Conservation (phyloP, 2,113 vertebrate species). For the Oryzias javanicus region DNA sequence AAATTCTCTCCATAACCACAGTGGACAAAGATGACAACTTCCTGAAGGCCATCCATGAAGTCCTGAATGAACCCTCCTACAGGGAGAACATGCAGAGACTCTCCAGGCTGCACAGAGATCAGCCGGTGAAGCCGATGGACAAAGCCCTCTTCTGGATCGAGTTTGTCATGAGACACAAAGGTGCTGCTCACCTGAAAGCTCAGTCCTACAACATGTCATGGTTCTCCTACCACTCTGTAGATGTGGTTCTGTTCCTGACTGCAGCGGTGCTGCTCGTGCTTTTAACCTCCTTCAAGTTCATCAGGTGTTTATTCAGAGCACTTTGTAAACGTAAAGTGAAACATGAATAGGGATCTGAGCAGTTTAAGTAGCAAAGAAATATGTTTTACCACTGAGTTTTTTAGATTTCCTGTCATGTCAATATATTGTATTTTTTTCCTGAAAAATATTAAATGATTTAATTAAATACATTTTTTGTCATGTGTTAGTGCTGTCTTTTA, state of each 20-base stretch:
- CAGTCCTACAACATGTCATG: conserved; percentile 70
- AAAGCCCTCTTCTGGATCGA: conserved; percentile 75
- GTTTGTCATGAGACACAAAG: conserved; percentile 77
- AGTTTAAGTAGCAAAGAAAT: neutral
- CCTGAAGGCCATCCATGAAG: conserved; percentile 58
- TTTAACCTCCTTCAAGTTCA: conserved; percentile 1
- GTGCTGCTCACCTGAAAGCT: conserved; percentile 69
- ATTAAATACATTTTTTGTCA: too few relatives aligned
- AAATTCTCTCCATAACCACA: conserved; percentile 34
- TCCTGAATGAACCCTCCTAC: conserved; percentile 71
- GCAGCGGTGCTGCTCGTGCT: conserved; percentile 21
- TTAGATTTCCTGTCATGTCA: too few relatives aligned
- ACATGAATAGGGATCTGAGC: conserved; percentile 5
- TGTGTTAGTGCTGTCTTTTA: too few relatives aligned
- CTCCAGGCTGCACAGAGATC: conserved; percentile 71
- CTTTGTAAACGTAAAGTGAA: conserved; percentile 38
- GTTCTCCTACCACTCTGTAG: conserved; percentile 70
- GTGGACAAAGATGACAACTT: conserved; percentile 53
- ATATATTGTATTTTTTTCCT: too few relatives aligned
- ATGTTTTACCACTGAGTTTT: too few relatives aligned
- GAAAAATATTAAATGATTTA: too few relatives aligned
- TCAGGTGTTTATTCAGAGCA: conserved; percentile 28
- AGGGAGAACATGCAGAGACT: conserved; percentile 71
- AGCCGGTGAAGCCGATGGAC: conserved; percentile 61
- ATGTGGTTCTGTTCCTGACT: conserved; percentile 53